A percentile compares a stretch with the other conserved stretches of the same genome.
Conservation (phyloP, 2,888 invertebrate genomes). For the Boloria selene region DNA sequence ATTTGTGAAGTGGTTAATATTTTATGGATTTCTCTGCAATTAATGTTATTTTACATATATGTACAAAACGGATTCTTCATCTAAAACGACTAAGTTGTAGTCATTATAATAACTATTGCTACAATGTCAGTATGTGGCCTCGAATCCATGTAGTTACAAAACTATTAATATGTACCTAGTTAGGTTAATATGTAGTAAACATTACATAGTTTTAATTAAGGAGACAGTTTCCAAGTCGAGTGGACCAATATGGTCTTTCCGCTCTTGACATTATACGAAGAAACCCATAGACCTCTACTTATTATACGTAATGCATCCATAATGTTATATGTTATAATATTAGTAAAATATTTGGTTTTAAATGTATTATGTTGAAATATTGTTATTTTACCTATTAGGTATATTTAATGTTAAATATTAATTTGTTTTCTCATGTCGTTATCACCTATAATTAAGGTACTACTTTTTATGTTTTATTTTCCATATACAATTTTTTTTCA, state of each 20-base stretch:
- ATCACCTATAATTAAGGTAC: too few species aligned
- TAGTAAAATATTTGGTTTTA: too few species aligned
- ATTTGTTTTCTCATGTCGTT: too few species aligned
- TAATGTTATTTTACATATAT: too few species aligned
- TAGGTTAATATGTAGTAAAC: conserved; percentile 10
- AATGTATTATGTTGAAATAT: too few species aligned
- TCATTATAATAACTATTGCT: not conserved
- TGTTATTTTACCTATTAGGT: too few species aligned
- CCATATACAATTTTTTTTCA: too few species aligned
- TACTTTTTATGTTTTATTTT: too few species aligned
- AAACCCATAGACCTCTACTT: conserved; percentile 14
- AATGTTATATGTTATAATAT: too few species aligned
- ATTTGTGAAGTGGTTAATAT: too few species aligned
- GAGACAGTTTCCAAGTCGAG: conserved; percentile 62
- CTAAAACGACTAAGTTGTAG: not conserved
- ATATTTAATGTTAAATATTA: too few species aligned
- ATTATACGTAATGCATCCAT: not conserved
- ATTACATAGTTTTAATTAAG: conserved; percentile 29
- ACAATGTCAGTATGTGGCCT: conserved; percentile 9
- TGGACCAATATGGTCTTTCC: conserved; percentile 55
- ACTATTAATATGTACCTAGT: conserved; percentile 11
- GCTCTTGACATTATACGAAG: conserved; percentile 57
- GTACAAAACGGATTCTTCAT: not conserved
- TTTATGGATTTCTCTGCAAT: too few species aligned
- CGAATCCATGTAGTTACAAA: not conserved